phyloP scores from a whole-genome alignment of 2,113 vertebrate species.

The Lethenteron camtschaticum region DNA sequence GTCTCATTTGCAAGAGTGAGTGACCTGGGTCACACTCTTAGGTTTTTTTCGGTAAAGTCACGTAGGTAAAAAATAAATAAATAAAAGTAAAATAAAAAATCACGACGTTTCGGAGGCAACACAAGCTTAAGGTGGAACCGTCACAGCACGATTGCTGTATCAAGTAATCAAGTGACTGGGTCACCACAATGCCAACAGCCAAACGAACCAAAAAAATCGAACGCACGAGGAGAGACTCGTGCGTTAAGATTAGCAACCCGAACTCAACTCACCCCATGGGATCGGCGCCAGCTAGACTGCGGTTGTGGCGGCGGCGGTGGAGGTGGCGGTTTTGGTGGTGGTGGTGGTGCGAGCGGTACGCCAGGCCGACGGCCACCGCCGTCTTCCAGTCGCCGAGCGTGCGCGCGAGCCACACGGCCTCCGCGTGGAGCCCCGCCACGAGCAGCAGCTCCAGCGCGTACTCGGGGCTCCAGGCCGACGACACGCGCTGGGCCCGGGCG shows the following conservation, averaged over 20 bases:
- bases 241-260: not conserved
- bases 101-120: no score
- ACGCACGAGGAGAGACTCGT: not conserved
- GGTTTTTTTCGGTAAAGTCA: no score
- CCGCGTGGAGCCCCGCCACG: slow-evolving; percentile 54
- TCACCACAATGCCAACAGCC: no score
- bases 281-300: not conserved
- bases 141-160: no score
- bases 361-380: slow-evolving; percentile 42
- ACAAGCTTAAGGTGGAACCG: no score
- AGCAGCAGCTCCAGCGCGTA: slow-evolving; percentile 62
- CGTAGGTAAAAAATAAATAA: no score
- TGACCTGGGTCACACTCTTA: no score
- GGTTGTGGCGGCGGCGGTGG: not conserved
- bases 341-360: slow-evolving; percentile 31
- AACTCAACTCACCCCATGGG: not conserved
- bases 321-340: slow-evolving; percentile 7
- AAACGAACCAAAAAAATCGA: no score
- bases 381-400: slow-evolving; percentile 80
- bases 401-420: slow-evolving; percentile 54
- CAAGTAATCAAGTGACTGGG: no score
- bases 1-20: no score
- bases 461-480: slow-evolving; percentile 56
- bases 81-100: no score
- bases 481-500: slow-evolving; percentile 47